These are phyloP conservation scores for Hippocampus barbouri DNA, from an alignment of 2,113 vertebrate genomes.

Conservation along the genomic window DNA sequence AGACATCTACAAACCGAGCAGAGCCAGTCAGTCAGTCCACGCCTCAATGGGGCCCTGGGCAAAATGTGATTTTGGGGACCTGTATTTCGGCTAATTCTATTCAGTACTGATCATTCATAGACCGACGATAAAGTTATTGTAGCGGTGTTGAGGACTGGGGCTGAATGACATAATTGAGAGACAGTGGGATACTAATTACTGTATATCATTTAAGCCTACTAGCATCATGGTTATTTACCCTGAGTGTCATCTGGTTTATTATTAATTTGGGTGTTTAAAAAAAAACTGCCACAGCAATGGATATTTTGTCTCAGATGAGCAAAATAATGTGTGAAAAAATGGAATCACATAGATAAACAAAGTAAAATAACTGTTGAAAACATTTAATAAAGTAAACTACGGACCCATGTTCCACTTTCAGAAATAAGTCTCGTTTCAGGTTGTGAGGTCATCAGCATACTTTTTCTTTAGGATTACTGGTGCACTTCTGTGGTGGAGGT, in stretches of 20 bases:
- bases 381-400: neutral
- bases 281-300: neutral
- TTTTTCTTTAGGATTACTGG: neutral
- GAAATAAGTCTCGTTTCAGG: too few relatives aligned
- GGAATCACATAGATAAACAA: too few relatives aligned
- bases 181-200: neutral
- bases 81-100: neutral
- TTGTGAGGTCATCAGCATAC: neutral
- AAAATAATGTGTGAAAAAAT: neutral
- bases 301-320: neutral
- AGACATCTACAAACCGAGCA: neutral
- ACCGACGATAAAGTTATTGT: neutral
- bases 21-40: neutral
- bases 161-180: neutral
- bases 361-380: too few relatives aligned
- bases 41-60: neutral
- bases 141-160: neutral
- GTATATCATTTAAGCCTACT: neutral
- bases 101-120: neutral
- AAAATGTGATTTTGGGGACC: neutral
- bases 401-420: neutral
- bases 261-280: neutral
- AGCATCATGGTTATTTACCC: neutral
- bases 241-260: neutral
- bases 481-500: neutral